Conservation (phyloP, 2,797 vertebrate genomes). For the Merluccius polli region DNA sequence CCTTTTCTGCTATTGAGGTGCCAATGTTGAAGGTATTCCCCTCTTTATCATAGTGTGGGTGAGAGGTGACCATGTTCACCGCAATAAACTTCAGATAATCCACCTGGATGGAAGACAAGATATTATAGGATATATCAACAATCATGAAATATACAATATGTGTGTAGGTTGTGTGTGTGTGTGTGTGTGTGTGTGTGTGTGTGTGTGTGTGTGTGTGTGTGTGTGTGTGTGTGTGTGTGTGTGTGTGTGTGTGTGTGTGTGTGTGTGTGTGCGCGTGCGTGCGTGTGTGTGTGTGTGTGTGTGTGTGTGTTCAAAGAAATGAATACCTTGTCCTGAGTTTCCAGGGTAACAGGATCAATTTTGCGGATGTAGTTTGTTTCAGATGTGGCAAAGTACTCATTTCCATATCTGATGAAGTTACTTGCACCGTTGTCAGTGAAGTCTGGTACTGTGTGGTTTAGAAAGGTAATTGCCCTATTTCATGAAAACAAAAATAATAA, state of each 20-base stretch:
- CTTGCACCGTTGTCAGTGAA: slow-evolving; percentile 94
- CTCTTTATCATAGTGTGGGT: slow-evolving; percentile 90
- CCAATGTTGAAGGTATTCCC: slow-evolving; percentile 90
- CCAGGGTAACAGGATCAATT: slow-evolving; percentile 85
- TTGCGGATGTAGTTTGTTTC: slow-evolving; percentile 95
- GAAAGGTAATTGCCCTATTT: slow-evolving; percentile 84
- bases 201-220: too few species aligned
- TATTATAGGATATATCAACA: neutral
- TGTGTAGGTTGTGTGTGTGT: neutral
- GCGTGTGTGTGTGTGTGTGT: neutral
- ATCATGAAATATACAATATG: neutral
- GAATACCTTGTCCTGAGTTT: slow-evolving; percentile 89
- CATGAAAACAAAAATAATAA: slow-evolving; percentile 6
- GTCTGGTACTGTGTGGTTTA: slow-evolving; percentile 91
- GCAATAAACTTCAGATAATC: slow-evolving; percentile 86
- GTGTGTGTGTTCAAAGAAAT: neutral
- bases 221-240: too few species aligned
- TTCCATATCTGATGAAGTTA: slow-evolving; percentile 89
- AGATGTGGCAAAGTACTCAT: slow-evolving; percentile 84
- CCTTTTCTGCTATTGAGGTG: slow-evolving; percentile 88
- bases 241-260: too few species aligned
- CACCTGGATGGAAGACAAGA: slow-evolving; percentile 69
- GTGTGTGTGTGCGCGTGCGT: too few species aligned
- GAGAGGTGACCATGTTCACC: slow-evolving; percentile 81
- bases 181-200: too few species aligned